Conservation (phyloP, 2,797 vertebrate genomes). For the Ambastaia sidthimunki region DNA sequence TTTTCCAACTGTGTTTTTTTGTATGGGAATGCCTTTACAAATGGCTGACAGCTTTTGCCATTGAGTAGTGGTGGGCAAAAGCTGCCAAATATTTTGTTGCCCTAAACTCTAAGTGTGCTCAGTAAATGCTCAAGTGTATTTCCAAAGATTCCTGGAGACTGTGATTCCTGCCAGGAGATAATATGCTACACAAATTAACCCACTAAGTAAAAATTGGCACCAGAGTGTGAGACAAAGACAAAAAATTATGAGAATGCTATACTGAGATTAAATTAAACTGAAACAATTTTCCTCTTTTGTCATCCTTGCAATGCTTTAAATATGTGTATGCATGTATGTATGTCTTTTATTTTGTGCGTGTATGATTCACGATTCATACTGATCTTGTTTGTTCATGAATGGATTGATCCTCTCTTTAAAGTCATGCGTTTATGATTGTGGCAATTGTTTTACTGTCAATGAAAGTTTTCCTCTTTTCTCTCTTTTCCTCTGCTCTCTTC, state of each 20-base stretch:
- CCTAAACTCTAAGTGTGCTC: not conserved
- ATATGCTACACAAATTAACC: not conserved
- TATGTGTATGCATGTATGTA: slow-evolving; percentile 14
- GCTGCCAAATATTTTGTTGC: not conserved
- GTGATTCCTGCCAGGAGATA: not conserved
- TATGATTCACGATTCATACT: slow-evolving; percentile 13
- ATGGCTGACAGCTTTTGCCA: not conserved
- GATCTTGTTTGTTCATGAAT: not conserved
- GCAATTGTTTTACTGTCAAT: not conserved
- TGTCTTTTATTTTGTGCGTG: not conserved
- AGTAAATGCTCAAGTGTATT: slow-evolving; percentile 8
- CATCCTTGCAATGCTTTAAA: not conserved
- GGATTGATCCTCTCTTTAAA: not conserved
- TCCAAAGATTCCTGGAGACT: slow-evolving; percentile 1
- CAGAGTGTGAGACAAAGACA: not conserved
- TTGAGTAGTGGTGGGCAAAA: not conserved
- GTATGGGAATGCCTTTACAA: not conserved
- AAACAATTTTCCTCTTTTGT: not conserved
- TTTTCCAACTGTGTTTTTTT: not conserved
- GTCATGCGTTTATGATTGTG: not conserved
- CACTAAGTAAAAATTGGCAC: slow-evolving; percentile 22
- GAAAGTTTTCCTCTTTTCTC: not conserved
- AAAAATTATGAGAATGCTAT: not conserved
- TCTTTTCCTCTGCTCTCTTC: not conserved
- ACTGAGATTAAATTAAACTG: too few species aligned